Evolutionary conservation across 92 coral and sea anemone genomes (phyloP).

Genomic region (Metridium senile): DNA sequence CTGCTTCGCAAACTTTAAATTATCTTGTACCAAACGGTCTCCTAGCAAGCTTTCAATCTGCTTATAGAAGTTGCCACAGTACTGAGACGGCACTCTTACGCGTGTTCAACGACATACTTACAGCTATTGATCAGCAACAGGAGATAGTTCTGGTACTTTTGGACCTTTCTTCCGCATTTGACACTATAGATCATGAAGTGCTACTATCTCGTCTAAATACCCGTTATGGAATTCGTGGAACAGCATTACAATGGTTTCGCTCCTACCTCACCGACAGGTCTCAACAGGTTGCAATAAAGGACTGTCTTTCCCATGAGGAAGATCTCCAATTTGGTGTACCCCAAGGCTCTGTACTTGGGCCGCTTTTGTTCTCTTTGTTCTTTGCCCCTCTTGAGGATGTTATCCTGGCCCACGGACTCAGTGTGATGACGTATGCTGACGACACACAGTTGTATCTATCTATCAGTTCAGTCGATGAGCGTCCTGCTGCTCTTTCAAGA

Average conservation of each 20-base stretch:
- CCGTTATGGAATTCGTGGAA: constrained; percentile 30
- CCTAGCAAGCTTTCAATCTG: constrained; percentile 50
- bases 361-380: constrained; percentile 36
- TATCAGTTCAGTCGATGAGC: no score
- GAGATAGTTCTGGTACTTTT: constrained; percentile 30
- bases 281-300: constrained; percentile 21
- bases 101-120: constrained; percentile 32
- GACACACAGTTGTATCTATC: constrained; percentile 38
- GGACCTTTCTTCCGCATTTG: constrained; percentile 46
- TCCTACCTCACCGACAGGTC: constrained; percentile 24
- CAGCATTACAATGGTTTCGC: constrained; percentile 33
- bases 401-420: constrained; percentile 30
- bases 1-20: constrained; percentile 35
- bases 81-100: constrained; percentile 48
- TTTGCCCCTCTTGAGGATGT: constrained; percentile 31
- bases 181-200: constrained; percentile 33
- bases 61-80: constrained; percentile 47
- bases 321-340: constrained; percentile 39
- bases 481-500: no score
- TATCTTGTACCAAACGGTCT: constrained; percentile 50
- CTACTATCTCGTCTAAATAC: constrained; percentile 22
- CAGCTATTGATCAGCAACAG: constrained; percentile 15
- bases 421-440: constrained; percentile 46
- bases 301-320: constrained; percentile 21
- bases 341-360: constrained; percentile 41